Evolutionary conservation across 1,140 invertebrate species (phyloP).

Genomic region (Leguminivora glycinivorella): DNA sequence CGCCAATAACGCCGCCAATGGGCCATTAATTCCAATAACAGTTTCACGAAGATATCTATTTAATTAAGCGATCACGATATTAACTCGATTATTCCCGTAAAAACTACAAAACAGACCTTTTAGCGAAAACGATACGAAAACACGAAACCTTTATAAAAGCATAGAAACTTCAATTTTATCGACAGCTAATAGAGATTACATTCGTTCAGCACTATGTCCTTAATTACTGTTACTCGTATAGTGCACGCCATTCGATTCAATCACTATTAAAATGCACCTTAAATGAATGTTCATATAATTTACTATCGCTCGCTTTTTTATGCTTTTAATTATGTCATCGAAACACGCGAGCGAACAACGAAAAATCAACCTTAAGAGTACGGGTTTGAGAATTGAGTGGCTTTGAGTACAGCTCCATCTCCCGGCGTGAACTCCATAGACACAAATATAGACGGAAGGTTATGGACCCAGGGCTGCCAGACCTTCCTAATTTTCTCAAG

Average conservation of each 20-base stretch:
- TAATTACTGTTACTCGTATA: conserved; percentile 64
- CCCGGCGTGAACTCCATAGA: conserved; percentile 44
- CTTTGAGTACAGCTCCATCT: conserved; percentile 46
- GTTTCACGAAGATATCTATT: conserved; percentile 65
- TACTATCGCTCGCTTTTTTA: conserved; percentile 31
- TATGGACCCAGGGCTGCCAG: no score
- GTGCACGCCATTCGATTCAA: conserved; percentile 48
- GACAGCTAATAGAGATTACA: conserved; percentile 71
- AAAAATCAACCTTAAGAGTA: background rate
- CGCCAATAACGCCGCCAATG: conserved; percentile 23
- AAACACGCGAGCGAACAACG: background rate
- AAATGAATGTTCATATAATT: conserved; percentile 37
- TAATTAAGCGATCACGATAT: conserved; percentile 75
- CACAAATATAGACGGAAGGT: no score
- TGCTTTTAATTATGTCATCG: conserved; percentile 45
- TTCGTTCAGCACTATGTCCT: conserved; percentile 64
- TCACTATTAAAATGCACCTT: conserved; percentile 42
- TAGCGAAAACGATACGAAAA: conserved; percentile 57
- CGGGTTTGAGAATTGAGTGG: conserved; percentile 36
- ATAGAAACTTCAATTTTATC: conserved; percentile 74
- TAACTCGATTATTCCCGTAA: conserved; percentile 74
- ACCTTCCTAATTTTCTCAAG: no score
- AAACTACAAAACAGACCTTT: conserved; percentile 66
- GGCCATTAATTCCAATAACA: conserved; percentile 41
- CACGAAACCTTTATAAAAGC: conserved; percentile 57